Percentiles rank a stretch among this genome's conserved stretches.
Evolutionary conservation across 2,797 vertebrate genomes (phyloP).

Genomic region (Erpetoichthys calabaricus): DNA sequence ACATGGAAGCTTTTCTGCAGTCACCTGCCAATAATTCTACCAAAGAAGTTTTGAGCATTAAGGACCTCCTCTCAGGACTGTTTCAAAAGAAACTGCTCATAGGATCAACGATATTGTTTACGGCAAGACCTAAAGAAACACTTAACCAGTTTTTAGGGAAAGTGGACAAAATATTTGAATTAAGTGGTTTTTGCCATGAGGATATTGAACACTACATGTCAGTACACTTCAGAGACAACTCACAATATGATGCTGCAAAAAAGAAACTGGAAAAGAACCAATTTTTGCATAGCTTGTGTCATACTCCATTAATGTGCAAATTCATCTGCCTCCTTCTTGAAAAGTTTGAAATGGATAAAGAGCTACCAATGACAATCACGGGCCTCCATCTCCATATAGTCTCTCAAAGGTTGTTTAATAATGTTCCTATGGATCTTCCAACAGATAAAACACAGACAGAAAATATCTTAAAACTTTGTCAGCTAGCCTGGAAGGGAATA

Average conservation of each 20-base stretch:
- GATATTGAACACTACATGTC: constrained; percentile 52
- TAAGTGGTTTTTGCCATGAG: constrained; percentile 54
- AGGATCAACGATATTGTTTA: constrained; percentile 68
- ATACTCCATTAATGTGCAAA: constrained; percentile 62
- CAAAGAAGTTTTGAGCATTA: constrained; percentile 35
- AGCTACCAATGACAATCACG: constrained; percentile 63
- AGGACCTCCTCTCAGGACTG: constrained; percentile 60
- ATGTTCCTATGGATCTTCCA: not conserved
- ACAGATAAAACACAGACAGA: constrained; percentile 16
- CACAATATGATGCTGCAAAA: constrained; percentile 25
- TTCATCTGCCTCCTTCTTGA: constrained; percentile 57
- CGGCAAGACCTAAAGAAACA: constrained; percentile 55
- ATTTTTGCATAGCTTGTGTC: constrained; percentile 60
- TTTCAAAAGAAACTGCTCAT: constrained; percentile 67
- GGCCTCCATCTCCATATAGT: constrained; percentile 53
- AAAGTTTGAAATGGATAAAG: constrained; percentile 17
- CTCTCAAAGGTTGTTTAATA: constrained; percentile 29
- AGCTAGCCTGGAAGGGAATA: constrained; percentile 59
- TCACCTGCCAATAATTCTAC: constrained; percentile 27
- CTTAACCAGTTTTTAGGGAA: constrained; percentile 55
- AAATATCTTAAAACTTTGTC: constrained; percentile 39
- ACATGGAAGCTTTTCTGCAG: constrained; percentile 53
- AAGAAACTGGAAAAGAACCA: constrained; percentile 36
- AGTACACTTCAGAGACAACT: constrained; percentile 44
- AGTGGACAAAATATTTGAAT: constrained; percentile 60